phyloP scores from a whole-genome alignment of 2,888 invertebrate species.

The Xestia c-nigrum region DNA sequence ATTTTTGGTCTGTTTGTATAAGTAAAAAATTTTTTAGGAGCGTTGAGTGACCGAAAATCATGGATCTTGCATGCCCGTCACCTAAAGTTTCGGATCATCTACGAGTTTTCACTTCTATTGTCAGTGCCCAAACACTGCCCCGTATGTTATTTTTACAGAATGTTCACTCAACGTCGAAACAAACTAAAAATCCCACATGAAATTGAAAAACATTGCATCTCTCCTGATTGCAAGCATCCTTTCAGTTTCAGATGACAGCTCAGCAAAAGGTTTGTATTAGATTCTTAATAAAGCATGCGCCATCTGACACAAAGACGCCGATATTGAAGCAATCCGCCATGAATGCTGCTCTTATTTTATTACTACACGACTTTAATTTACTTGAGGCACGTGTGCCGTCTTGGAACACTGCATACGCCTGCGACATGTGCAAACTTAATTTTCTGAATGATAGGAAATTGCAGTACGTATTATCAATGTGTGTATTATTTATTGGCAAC shows the following conservation, averaged over 20 bases:
- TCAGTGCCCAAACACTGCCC: too few species aligned
- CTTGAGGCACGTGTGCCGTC: conserved; percentile 26
- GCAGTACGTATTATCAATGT: background rate
- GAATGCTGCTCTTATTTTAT: conserved; percentile 42
- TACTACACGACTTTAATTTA: conserved; percentile 49
- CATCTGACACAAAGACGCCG: conserved; percentile 38
- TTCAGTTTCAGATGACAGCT: conserved; percentile 20
- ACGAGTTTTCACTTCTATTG: too few species aligned
- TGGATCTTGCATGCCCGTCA: too few species aligned
- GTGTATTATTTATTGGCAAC: background rate
- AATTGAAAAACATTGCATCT: conserved; percentile 14
- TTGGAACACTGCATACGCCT: conserved; percentile 28
- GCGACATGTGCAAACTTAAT: conserved; percentile 18
- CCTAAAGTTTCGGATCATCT: too few species aligned
- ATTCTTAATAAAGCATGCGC: conserved; percentile 55
- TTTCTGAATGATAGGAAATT: conserved; percentile 23
- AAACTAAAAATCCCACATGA: background rate
- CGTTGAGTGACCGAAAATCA: too few species aligned
- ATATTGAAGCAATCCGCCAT: conserved; percentile 46
- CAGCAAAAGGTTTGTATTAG: conserved; percentile 43
- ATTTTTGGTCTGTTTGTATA: too few species aligned
- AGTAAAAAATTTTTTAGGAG: too few species aligned
- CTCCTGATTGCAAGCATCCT: background rate
- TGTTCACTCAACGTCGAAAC: background rate
- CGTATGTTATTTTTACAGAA: too few species aligned